Evolutionary conservation across 2,797 vertebrate species (phyloP).

Genomic region (Aulostomus chinensis): DNA sequence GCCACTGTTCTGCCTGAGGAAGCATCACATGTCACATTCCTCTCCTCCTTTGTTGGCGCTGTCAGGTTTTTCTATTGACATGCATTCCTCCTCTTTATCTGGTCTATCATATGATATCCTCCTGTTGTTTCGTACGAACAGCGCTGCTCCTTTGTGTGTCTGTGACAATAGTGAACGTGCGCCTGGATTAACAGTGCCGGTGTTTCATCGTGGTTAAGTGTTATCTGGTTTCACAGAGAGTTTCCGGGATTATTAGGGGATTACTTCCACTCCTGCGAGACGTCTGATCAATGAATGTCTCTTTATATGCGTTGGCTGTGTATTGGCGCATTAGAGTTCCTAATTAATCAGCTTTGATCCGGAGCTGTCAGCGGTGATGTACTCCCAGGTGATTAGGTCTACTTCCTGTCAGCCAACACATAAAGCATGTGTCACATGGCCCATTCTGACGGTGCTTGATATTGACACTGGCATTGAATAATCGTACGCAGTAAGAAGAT

Average conservation of each 20-base stretch:
- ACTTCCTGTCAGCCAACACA: conserved; percentile 62
- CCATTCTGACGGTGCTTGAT: conserved; percentile 67
- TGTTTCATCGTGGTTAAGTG: conserved; percentile 20
- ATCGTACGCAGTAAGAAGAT: conserved; percentile 74
- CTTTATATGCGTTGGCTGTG: conserved; percentile 15
- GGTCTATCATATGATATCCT: conserved; percentile 11
- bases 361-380: conserved; percentile 64
- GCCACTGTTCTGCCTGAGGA: too few relatives aligned
- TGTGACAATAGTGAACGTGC: background rate
- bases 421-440: conserved; percentile 65
- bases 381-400: conserved; percentile 68
- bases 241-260: conserved; percentile 39
- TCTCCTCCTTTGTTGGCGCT: conserved; percentile 19
- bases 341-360: conserved; percentile 71
- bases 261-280: conserved; percentile 26
- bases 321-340: conserved; percentile 36
- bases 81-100: conserved; percentile 7
- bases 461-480: conserved; percentile 78
- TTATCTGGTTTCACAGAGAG: conserved; percentile 43
- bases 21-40: too few relatives aligned
- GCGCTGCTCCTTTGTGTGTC: background rate
- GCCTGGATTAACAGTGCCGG: conserved; percentile 3
- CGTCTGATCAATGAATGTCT: conserved; percentile 39
- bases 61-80: conserved; percentile 15
- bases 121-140: too few relatives aligned